Percentiles rank a stretch among this genome's conserved stretches.
phyloP scores from a whole-genome alignment of 2,888 invertebrate genomes.

The Pecten maximus region DNA sequence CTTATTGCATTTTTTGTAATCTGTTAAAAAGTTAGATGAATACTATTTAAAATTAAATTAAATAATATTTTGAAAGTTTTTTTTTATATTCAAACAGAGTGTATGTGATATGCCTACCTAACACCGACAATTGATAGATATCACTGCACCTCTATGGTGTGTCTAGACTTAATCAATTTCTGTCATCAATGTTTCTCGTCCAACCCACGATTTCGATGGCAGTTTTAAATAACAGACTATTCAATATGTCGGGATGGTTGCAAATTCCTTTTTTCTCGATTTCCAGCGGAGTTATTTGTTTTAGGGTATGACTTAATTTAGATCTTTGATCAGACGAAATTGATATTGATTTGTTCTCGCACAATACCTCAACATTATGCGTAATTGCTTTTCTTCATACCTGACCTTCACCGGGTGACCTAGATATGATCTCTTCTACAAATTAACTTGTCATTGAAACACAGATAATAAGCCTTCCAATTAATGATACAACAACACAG shows the following conservation, averaged over 20 bases:
- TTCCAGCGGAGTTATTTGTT: not conserved
- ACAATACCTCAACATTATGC: not conserved
- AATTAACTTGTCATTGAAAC: not conserved
- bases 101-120: not conserved
- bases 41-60: not conserved
- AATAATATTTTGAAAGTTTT: not conserved
- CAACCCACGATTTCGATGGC: not conserved
- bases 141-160: not conserved
- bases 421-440: not conserved
- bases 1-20: not conserved
- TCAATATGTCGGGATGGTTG: not conserved
- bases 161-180: slow-evolving; percentile 2
- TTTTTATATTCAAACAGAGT: not conserved
- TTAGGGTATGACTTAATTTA: not conserved
- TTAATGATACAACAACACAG: not conserved
- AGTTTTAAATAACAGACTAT: not conserved
- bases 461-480: not conserved
- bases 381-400: not conserved
- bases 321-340: not conserved
- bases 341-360: not conserved
- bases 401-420: not conserved
- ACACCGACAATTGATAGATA: not conserved
- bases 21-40: not conserved
- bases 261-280: not conserved
- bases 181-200: not conserved